Base-by-base conservation (phyloP, 2,888 invertebrate species). In the Mayetiola destructor region DNA sequence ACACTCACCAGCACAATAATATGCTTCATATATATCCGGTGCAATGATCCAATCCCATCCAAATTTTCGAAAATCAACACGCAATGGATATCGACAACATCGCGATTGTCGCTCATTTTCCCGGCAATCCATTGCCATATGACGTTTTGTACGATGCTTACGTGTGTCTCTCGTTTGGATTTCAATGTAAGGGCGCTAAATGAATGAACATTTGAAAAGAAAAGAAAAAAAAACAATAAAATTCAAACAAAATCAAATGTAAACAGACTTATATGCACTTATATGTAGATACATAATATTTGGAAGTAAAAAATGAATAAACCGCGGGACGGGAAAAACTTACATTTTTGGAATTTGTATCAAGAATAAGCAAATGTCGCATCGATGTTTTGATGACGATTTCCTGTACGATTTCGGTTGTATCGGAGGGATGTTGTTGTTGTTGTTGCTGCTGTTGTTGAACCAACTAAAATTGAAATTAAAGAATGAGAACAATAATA, bases 41-140 rank as follows among this genome's bases (percentile, higher is more conserved):
- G 94, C 94, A 59, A 97, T 91, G 65, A 97, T 89, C 85, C 94
- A 97, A 68, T 95, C 91, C 93, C 95, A 96, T 27, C 94, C 94
- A 68, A 96, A 93, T 56, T 67, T 67, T 20, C 67, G 67, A 70
- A 97, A 97, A 75, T 95, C 91, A 16, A 97, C 91, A 14, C 84
- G 84, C 42, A 96, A 77, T 0, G 94, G 93, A 72, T 93, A 94
- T 4, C 95, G 84, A 68, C 97, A 97, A 74, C 97, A 97, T 52
- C 90, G 79, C 63, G 84, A 67, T 16, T 57, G 30, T 37, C 35
- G 36, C 57, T 70, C 71, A 57, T 64, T 68, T 64, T 89, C 90
- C 58, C 85, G 84, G 74, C 94, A 94, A 68, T 87, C 86, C 66
- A 91, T 77, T 23, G 85, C 85, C 57, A 86, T 79, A 66, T 83